Conservation (phyloP, 2,113 vertebrate species). For the Tapirus terrestris region DNA sequence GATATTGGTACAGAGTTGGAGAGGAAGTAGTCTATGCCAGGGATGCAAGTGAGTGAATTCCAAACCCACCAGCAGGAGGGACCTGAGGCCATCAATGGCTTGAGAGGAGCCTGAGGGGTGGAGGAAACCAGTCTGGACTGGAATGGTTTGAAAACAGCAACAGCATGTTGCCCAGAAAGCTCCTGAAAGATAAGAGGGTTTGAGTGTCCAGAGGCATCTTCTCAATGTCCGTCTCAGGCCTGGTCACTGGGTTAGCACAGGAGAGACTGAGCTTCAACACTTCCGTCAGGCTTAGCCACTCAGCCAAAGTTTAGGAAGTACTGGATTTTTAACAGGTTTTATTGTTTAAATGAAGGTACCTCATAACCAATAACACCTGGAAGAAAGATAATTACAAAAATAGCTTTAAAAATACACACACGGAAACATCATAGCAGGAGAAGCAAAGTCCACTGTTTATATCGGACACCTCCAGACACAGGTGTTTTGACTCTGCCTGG, state of each 20-base stretch:
- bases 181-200: neutral
- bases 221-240: too few species aligned
- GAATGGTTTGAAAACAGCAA: neutral
- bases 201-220: neutral
- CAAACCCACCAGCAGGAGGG: neutral
- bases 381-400: conserved; percentile 28
- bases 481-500: neutral
- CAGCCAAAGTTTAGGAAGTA: neutral
- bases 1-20: neutral
- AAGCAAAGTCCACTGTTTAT: neutral
- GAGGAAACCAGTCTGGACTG: accelerated
- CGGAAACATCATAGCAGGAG: neutral
- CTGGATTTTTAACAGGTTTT: neutral
- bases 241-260: too few species aligned
- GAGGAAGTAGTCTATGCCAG: neutral
- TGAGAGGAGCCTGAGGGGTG: neutral
- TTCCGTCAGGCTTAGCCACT: neutral
- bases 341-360: neutral
- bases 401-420: neutral
- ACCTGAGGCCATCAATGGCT: neutral
- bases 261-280: neutral
- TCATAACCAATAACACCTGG: neutral
- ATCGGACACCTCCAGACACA: neutral
- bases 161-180: neutral
- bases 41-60: neutral